Percentiles rank a stretch among this genome's conserved stretches.
Conservation (phyloP, 92 coral and sea anemone species). For the Porites rus region DNA sequence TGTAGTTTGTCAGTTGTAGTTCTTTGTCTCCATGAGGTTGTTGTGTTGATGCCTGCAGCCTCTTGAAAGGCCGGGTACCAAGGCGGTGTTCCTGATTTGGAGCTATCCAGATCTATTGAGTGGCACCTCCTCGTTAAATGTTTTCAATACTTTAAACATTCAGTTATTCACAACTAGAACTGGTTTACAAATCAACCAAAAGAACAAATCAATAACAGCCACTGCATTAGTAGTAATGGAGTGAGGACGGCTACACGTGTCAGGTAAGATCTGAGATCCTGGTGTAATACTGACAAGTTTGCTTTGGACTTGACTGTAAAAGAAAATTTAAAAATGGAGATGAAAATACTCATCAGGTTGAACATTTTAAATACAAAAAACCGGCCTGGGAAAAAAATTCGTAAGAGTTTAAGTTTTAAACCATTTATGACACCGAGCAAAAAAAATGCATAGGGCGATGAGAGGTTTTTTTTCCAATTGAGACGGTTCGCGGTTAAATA, state of each 20-base stretch:
- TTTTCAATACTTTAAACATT: too few relatives aligned
- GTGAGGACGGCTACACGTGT: background rate
- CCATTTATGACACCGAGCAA: too few relatives aligned
- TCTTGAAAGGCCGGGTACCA: too few relatives aligned
- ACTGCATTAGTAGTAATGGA: background rate
- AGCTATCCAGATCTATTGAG: too few relatives aligned
- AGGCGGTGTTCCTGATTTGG: too few relatives aligned
- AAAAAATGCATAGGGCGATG: too few relatives aligned
- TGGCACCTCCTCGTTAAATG: too few relatives aligned
- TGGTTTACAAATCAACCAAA: background rate
- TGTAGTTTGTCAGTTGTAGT: background rate
- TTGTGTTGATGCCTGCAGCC: too few relatives aligned
- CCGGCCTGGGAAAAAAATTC: background rate
- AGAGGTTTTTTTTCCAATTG: too few relatives aligned
- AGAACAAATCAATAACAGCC: background rate
- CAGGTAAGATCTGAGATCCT: background rate
- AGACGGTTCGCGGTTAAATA: too few relatives aligned
- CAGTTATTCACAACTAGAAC: background rate
- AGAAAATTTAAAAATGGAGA: background rate
- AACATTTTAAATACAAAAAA: too few relatives aligned
- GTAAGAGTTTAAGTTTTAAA: too few relatives aligned
- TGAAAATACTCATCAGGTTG: background rate
- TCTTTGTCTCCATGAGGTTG: background rate
- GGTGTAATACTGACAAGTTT: background rate
- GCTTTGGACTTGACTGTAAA: slow-evolving; percentile 1